Evolutionary conservation across 2,888 invertebrate species (phyloP).

Genomic region (Cabera pusaria): DNA sequence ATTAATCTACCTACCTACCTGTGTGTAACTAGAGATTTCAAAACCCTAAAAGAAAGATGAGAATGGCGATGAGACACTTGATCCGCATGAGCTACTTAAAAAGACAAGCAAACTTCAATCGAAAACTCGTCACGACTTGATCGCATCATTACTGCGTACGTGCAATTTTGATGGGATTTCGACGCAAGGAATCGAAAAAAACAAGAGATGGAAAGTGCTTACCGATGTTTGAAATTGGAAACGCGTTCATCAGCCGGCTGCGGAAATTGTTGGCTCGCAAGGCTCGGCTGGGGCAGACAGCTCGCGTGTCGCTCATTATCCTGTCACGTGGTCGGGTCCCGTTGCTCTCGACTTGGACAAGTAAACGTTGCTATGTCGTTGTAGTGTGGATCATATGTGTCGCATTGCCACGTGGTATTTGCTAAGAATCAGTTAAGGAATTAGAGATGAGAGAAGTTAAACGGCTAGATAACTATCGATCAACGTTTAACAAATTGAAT

Average conservation of each 20-base stretch:
- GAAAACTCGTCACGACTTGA: conserved; percentile 18
- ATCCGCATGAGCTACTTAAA: too few species aligned
- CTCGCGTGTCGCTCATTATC: conserved; percentile 54
- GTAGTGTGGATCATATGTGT: too few species aligned
- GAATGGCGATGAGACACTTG: too few species aligned
- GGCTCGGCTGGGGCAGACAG: conserved; percentile 44
- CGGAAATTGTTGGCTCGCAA: conserved; percentile 72
- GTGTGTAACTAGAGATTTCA: too few species aligned
- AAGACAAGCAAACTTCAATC: conserved; percentile 4
- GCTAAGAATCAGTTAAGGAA: too few species aligned
- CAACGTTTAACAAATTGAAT: too few species aligned
- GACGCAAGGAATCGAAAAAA: conserved; percentile 45
- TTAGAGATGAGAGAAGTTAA: too few species aligned
- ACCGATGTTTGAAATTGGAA: conserved; percentile 78
- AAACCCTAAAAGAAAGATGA: too few species aligned
- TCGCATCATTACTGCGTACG: conserved; percentile 28
- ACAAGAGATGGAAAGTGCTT: conserved; percentile 66
- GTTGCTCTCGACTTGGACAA: conserved; percentile 7
- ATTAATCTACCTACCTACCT: too few species aligned
- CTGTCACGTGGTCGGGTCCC: conserved; percentile 28
- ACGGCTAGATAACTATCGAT: too few species aligned
- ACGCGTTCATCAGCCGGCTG: conserved; percentile 64
- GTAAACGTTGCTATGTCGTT: conserved; percentile 3
- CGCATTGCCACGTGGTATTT: too few species aligned
- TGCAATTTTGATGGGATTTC: conserved; percentile 22